phyloP scores from a whole-genome alignment of 2,113 vertebrate species.

The Nerophis ophidion region DNA sequence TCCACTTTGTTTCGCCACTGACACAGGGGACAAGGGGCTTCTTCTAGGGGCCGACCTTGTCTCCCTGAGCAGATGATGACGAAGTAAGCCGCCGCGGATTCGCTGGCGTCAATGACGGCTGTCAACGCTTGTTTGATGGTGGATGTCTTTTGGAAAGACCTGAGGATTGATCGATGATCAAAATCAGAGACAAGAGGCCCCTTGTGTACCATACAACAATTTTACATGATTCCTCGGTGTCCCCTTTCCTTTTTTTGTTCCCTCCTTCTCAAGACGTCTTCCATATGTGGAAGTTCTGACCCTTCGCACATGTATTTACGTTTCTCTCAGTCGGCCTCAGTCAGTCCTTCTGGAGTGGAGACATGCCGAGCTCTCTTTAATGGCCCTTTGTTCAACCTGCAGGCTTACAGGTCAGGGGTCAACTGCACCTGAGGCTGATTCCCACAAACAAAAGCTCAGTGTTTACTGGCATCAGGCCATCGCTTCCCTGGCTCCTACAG shows the following conservation, averaged over 20 bases:
- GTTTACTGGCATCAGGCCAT: slow-evolving; percentile 61
- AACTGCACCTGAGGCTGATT: slow-evolving; percentile 75
- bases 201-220: background rate
- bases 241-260: background rate
- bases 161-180: slow-evolving; percentile 8
- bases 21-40: slow-evolving; percentile 38
- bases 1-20: slow-evolving; percentile 40
- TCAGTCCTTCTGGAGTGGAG: slow-evolving; percentile 43
- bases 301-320: background rate
- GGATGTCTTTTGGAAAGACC: slow-evolving; percentile 19
- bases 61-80: slow-evolving; percentile 52
- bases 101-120: slow-evolving; percentile 55
- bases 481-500: slow-evolving; percentile 57
- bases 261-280: background rate
- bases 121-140: slow-evolving; percentile 51
- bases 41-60: slow-evolving; percentile 55
- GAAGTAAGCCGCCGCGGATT: slow-evolving; percentile 51
- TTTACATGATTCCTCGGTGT: background rate
- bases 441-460: slow-evolving; percentile 71
- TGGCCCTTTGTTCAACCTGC: slow-evolving; percentile 74
- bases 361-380: slow-evolving; percentile 57
- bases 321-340: slow-evolving; percentile 28
- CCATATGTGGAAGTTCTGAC: slow-evolving; percentile 21
- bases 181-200: slow-evolving; percentile 1
- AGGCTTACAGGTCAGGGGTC: slow-evolving; percentile 69